Percentiles rank a stretch among this genome's conserved stretches.
phyloP scores from a whole-genome alignment of 2,113 vertebrate species.

The Pollachius pollachius region DNA sequence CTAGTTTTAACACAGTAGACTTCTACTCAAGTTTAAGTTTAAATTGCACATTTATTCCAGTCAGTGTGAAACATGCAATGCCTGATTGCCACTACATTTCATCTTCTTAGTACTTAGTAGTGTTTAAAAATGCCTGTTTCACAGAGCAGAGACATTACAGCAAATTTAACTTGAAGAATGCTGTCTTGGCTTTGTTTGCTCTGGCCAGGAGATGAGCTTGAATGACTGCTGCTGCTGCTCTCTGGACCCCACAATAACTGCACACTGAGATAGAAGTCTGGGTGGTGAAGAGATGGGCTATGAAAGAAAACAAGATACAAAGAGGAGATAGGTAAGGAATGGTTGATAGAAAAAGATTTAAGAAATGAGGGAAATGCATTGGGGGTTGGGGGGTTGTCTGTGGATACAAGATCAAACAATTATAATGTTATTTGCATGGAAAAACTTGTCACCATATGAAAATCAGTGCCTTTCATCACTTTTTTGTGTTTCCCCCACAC shows the following conservation, averaged over 20 bases:
- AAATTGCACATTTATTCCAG: too few relatives aligned
- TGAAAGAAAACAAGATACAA: neutral
- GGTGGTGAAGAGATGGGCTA: neutral
- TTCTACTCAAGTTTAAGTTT: too few relatives aligned
- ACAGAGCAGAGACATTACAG: slow-evolving; percentile 78
- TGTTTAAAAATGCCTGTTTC: slow-evolving; percentile 75
- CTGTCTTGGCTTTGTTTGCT: slow-evolving; percentile 78
- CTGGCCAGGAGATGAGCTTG: slow-evolving; percentile 81
- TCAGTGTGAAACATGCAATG: slow-evolving; percentile 56
- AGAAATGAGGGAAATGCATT: slow-evolving; percentile 1
- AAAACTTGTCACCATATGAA: too few relatives aligned
- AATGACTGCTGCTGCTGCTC: slow-evolving; percentile 69
- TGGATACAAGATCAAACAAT: too few relatives aligned
- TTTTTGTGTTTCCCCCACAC: too few relatives aligned
- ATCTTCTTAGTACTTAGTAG: slow-evolving; percentile 60
- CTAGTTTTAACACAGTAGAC: too few relatives aligned
- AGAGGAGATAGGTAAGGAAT: neutral
- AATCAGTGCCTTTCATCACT: too few relatives aligned
- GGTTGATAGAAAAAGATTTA: neutral
- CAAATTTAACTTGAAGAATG: slow-evolving; percentile 83
- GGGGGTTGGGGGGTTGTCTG: too few relatives aligned
- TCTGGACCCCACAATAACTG: slow-evolving; percentile 64
- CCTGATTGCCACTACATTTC: slow-evolving; percentile 55
- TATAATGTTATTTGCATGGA: too few relatives aligned
- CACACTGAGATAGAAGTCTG: slow-evolving; percentile 38